Percentiles rank a stretch among this genome's conserved stretches.
These are phyloP conservation scores for Hylyphantes graminicola DNA, from an alignment of 1,140 invertebrate genomes.

Conservation along the genomic window DNA sequence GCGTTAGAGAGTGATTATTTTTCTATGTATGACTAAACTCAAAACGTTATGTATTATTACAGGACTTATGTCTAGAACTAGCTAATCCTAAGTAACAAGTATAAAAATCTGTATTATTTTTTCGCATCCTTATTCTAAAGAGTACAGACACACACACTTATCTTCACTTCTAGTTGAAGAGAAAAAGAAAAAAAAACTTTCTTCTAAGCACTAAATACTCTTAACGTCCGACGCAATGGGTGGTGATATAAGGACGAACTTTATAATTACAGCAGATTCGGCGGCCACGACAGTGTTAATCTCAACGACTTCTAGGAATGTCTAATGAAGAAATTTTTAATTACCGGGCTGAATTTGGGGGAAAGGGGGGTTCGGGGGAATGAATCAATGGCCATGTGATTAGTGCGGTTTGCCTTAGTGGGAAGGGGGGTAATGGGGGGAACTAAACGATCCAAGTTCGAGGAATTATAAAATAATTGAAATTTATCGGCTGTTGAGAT, in stretches of 20 bases:
- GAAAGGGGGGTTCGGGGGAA: neutral
- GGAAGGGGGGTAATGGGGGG: neutral
- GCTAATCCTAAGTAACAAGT: too few relatives aligned
- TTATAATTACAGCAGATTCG: conserved; percentile 44
- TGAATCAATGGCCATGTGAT: conserved; percentile 53
- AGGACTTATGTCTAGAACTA: too few relatives aligned
- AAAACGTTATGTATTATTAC: too few relatives aligned
- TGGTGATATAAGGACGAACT: conserved; percentile 6
- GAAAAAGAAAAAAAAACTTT: neutral
- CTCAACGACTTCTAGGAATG: conserved; percentile 12
- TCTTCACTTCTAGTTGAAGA: too few relatives aligned
- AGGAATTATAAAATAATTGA: conserved; percentile 58
- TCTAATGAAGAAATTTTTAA: conserved; percentile 57
- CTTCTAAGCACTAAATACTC: too few relatives aligned
- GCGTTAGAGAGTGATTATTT: too few relatives aligned
- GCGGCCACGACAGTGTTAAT: conserved; percentile 44
- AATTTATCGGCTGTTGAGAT: conserved; percentile 51
- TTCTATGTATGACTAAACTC: too few relatives aligned
- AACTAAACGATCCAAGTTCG: conserved; percentile 10
- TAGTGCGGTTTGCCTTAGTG: conserved; percentile 52
- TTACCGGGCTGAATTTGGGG: conserved; percentile 37
- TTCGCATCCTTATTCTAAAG: too few relatives aligned
- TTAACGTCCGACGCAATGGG: neutral
- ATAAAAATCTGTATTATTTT: too few relatives aligned
- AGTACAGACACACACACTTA: too few relatives aligned